phyloP scores from a whole-genome alignment of 2,113 vertebrate genomes.

The Chionomys nivalis region DNA sequence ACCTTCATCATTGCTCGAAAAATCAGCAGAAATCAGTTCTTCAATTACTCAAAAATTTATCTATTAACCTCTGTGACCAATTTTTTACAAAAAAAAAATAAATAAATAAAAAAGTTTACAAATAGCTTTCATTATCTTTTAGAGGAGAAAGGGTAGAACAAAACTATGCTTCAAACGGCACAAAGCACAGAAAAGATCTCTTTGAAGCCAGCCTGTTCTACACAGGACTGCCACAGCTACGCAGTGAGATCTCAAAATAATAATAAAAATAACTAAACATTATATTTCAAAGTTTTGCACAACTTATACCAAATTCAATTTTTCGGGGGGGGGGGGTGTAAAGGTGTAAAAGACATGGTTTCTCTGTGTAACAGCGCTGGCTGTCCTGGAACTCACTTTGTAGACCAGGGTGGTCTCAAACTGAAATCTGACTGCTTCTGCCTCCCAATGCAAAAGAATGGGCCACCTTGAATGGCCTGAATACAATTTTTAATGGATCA shows the following conservation, averaged over 20 bases:
- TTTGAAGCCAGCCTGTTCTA: not conserved
- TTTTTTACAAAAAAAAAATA: not conserved
- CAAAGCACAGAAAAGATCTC: not conserved
- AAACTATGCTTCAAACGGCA: not conserved
- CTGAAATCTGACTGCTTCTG: not conserved
- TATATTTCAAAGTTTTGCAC: not conserved
- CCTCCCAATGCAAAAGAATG: not conserved
- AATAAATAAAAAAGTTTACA: not conserved
- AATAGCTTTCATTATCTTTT: constrained; percentile 23
- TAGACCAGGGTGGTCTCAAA: not conserved
- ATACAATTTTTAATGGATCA: not conserved
- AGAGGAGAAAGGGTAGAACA: not conserved
- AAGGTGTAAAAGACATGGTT: not conserved
- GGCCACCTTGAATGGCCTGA: not conserved
- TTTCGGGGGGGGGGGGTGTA: not conserved
- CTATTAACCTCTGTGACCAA: constrained; percentile 38
- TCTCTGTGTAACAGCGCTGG: not conserved
- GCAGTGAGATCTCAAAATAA: not conserved
- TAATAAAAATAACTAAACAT: not conserved
- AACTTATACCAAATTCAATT: not conserved
- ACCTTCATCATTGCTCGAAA: not conserved
- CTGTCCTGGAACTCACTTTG: not conserved
- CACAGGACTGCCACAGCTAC: not conserved
- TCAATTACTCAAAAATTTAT: constrained; percentile 32
- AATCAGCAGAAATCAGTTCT: not conserved